Evolutionary conservation across 2,113 vertebrate genomes (phyloP).

Genomic region (Ploceus nigricollis): DNA sequence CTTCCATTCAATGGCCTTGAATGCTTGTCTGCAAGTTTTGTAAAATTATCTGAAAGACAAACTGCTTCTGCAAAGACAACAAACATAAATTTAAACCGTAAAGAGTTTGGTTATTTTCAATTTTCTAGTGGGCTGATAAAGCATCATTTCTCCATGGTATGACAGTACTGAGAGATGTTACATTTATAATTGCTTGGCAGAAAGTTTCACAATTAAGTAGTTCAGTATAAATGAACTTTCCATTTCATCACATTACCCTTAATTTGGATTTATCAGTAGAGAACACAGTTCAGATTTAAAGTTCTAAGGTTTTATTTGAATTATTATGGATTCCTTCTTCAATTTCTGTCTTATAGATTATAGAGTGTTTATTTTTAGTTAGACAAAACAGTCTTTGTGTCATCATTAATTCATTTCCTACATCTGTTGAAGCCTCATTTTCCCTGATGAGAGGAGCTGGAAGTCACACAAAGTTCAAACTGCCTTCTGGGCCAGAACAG

Average conservation of each 20-base stretch:
- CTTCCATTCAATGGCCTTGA: background rate
- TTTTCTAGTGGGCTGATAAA: background rate
- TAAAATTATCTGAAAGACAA: background rate
- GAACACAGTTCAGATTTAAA: background rate
- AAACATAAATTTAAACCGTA: background rate
- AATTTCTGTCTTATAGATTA: background rate
- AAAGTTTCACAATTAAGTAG: background rate
- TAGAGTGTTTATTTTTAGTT: background rate
- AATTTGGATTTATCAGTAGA: background rate
- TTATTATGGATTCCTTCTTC: background rate
- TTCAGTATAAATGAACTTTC: background rate
- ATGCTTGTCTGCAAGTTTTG: background rate
- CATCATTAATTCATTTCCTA: background rate
- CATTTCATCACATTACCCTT: background rate
- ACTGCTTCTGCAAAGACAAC: background rate
- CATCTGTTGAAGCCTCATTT: conserved; percentile 15
- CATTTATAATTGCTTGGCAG: background rate
- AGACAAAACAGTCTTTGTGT: conserved; percentile 2
- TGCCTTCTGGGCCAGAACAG: background rate
- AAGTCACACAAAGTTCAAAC: conserved; percentile 41
- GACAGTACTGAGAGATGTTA: background rate
- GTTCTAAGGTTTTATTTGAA: background rate
- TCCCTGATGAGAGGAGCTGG: background rate
- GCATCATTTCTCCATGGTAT: background rate
- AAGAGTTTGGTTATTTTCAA: background rate